Conservation (phyloP, 2,888 invertebrate species). For the Drosophila algonquin region DNA sequence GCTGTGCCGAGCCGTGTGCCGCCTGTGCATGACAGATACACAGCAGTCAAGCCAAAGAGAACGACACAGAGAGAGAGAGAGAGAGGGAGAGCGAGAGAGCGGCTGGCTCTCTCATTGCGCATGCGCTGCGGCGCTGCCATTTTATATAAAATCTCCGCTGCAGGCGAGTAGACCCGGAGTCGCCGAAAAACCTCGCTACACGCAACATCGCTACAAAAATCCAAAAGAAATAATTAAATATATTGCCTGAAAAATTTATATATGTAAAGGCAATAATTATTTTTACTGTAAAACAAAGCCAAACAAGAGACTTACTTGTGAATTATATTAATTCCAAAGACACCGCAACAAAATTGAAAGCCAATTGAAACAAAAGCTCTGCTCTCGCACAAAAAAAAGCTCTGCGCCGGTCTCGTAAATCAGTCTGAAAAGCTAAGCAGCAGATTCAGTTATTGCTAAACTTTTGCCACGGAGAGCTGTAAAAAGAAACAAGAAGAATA, state of each 20-base stretch:
- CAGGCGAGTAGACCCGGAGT: constrained; percentile 87
- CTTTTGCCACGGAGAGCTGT: constrained; percentile 61
- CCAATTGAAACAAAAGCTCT: constrained; percentile 30
- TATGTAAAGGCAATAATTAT: constrained; percentile 24
- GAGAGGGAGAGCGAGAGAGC: not conserved
- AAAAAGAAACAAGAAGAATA: constrained; percentile 29
- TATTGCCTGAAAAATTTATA: constrained; percentile 21
- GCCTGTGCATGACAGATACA: constrained; percentile 16
- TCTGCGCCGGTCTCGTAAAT: constrained; percentile 77
- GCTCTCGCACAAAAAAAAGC: constrained; percentile 58
- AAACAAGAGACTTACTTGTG: constrained; percentile 60
- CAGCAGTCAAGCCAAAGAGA: constrained; percentile 5
- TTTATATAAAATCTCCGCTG: constrained; percentile 82
- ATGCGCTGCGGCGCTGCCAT: constrained; percentile 51
- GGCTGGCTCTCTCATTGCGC: constrained; percentile 18
- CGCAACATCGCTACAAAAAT: constrained; percentile 39
- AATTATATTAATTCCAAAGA: constrained; percentile 63
- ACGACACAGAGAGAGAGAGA: not conserved
- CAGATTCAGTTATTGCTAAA: constrained; percentile 81
- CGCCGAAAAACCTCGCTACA: constrained; percentile 84
- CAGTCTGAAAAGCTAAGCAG: constrained; percentile 59
- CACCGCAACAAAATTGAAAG: constrained; percentile 7
- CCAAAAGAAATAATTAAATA: constrained; percentile 17
- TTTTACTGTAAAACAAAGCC: constrained; percentile 46
- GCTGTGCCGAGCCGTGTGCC: constrained; percentile 3